Conservation (phyloP, 2,113 vertebrate species). For the Gallinago paraguaiae region DNA sequence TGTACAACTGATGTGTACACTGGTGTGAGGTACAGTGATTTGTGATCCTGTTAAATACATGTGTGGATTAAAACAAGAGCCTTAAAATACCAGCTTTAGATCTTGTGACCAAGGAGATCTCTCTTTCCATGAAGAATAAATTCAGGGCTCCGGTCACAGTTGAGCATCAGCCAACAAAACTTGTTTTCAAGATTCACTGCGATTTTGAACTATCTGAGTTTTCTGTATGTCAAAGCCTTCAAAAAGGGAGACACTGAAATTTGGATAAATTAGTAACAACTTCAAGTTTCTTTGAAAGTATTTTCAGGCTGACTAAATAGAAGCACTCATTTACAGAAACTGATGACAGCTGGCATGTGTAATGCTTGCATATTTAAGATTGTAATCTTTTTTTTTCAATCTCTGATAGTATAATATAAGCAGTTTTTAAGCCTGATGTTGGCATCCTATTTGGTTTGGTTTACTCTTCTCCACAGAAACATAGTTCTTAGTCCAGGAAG, state of each 20-base stretch:
- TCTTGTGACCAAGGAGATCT: not conserved
- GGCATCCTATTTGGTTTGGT: not conserved
- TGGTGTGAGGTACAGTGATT: not conserved
- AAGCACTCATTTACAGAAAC: not conserved
- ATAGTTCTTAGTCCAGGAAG: not conserved
- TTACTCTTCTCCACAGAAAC: not conserved
- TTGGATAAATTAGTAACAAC: not conserved
- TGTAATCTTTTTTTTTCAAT: not conserved
- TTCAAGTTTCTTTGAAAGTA: not conserved
- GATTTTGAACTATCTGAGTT: not conserved
- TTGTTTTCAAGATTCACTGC: not conserved
- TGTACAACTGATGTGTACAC: not conserved
- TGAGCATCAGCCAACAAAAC: not conserved
- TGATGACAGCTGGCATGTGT: not conserved
- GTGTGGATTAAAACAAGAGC: not conserved
- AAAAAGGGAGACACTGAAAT: not conserved
- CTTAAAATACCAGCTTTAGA: not conserved
- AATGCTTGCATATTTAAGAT: not conserved
- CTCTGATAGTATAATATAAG: not conserved
- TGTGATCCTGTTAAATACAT: not conserved
- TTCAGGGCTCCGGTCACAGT: not conserved
- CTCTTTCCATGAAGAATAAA: not conserved
- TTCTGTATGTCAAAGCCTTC: not conserved
- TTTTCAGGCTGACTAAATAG: not conserved
- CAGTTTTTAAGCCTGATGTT: fast-evolving